These are phyloP conservation scores for Pogonocherus hispidulus DNA, from an alignment of 2,888 invertebrate genomes.

Conservation along the genomic window DNA sequence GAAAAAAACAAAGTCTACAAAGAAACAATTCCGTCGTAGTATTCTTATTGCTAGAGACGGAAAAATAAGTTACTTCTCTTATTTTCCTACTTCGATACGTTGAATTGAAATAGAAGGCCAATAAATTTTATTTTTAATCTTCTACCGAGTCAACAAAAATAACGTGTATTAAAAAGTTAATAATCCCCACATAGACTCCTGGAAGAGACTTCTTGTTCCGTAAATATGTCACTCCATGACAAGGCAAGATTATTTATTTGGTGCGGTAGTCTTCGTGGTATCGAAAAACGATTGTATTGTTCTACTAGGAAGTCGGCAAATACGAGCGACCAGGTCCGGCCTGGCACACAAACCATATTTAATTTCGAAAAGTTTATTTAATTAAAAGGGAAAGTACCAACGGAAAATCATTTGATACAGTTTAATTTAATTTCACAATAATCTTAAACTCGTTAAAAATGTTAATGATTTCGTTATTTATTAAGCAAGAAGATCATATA, in stretches of 20 bases:
- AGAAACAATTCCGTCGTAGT: too few relatives aligned
- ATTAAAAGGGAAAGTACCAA: too few relatives aligned
- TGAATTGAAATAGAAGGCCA: neutral
- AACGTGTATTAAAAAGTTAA: conserved; percentile 20
- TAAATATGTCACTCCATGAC: conserved; percentile 31
- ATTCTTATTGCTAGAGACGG: too few relatives aligned
- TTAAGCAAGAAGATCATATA: too few relatives aligned
- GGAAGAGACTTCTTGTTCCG: conserved; percentile 16
- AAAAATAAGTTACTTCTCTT: too few relatives aligned
- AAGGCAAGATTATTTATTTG: conserved; percentile 32
- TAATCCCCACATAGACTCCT: conserved; percentile 13
- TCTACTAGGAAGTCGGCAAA: conserved; percentile 24
- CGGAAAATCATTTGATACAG: too few relatives aligned
- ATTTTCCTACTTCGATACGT: neutral
- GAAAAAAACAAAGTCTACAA: too few relatives aligned
- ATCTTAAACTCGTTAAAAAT: too few relatives aligned
- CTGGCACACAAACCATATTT: too few relatives aligned
- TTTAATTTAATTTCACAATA: too few relatives aligned
- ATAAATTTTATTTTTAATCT: conserved; percentile 13
- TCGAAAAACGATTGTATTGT: conserved; percentile 22
- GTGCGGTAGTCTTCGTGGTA: conserved; percentile 10
- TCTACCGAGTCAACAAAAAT: neutral
- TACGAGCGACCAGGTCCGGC: conserved; percentile 13
- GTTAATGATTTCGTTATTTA: too few relatives aligned
- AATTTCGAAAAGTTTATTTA: too few relatives aligned